These are phyloP conservation scores for Aromia moschata DNA, from an alignment of 2,888 invertebrate species.

Conservation along the genomic window DNA sequence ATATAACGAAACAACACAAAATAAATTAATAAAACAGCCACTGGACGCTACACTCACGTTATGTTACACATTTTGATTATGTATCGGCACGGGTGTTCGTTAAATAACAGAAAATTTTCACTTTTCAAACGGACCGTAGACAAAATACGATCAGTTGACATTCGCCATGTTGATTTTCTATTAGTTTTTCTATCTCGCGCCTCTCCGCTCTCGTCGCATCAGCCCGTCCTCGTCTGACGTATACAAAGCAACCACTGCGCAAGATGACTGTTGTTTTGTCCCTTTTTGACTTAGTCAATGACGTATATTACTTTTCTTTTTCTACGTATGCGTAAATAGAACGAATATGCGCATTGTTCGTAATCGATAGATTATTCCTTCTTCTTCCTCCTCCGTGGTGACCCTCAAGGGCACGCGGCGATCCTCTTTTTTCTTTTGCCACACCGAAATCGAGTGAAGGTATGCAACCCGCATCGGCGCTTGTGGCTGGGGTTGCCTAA, in stretches of 20 bases:
- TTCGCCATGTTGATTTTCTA: slow-evolving; percentile 50
- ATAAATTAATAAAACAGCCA: slow-evolving; percentile 43
- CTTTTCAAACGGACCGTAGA: slow-evolving; percentile 46
- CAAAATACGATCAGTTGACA: slow-evolving; percentile 54
- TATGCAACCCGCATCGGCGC: too few relatives aligned
- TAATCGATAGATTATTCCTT: slow-evolving; percentile 36
- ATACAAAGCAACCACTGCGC: slow-evolving; percentile 42
- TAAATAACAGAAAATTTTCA: slow-evolving; percentile 40
- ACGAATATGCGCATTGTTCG: slow-evolving; percentile 37
- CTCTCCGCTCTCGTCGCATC: slow-evolving; percentile 8
- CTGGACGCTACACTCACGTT: slow-evolving; percentile 49
- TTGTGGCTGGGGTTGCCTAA: too few relatives aligned
- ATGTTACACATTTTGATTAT: slow-evolving; percentile 52
- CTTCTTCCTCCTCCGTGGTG: slow-evolving; percentile 6
- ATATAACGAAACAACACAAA: slow-evolving; percentile 44
- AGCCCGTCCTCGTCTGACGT: slow-evolving; percentile 32
- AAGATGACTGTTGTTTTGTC: slow-evolving; percentile 33
- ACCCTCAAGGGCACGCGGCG: background rate
- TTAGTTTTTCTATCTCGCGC: slow-evolving; percentile 35
- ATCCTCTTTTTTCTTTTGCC: background rate
- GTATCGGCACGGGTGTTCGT: slow-evolving; percentile 37
- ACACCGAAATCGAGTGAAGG: too few relatives aligned
- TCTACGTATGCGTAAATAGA: slow-evolving; percentile 40
- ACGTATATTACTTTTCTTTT: slow-evolving; percentile 34
- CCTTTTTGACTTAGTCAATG: slow-evolving; percentile 31